phyloP scores from a whole-genome alignment of 2,797 vertebrate genomes.

The Capromys pilorides region DNA sequence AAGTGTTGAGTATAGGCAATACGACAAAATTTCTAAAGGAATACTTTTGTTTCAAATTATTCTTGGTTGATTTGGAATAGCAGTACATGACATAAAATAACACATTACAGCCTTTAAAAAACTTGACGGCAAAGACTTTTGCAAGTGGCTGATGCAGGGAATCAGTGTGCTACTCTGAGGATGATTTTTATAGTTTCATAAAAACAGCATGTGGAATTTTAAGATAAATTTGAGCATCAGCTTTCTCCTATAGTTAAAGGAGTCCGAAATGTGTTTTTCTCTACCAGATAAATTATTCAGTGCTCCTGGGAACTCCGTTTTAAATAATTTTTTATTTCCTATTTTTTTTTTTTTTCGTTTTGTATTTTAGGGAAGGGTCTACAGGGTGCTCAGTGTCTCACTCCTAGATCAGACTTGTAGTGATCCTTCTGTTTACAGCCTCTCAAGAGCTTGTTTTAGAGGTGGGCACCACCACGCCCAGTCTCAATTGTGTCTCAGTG shows the following conservation, averaged over 20 bases:
- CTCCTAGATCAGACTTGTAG: too few relatives aligned
- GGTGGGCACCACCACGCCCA: too few relatives aligned
- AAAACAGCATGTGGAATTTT: not conserved
- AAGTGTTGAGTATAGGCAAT: not conserved
- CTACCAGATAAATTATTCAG: not conserved
- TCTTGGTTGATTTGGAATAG: not conserved
- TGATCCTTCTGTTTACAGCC: too few relatives aligned
- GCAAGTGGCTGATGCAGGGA: not conserved
- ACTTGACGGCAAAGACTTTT: not conserved
- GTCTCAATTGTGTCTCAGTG: too few relatives aligned
- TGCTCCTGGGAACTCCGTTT: not conserved
- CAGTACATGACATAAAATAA: slow-evolving; percentile 17
- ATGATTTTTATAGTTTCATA: not conserved
- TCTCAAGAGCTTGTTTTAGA: too few relatives aligned
- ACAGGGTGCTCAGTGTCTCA: too few relatives aligned
- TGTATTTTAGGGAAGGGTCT: too few relatives aligned
- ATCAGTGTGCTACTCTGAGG: not conserved
- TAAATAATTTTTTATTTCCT: not conserved
- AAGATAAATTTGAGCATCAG: not conserved
- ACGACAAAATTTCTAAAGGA: not conserved
- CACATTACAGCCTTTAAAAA: not conserved
- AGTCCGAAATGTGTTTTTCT: not conserved
- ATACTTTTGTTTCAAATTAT: not conserved
- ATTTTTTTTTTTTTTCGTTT: not conserved
- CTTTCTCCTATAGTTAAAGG: not conserved